These are phyloP conservation scores for Champsocephalus esox DNA, from an alignment of 2,797 vertebrate species.

Conservation along the genomic window DNA sequence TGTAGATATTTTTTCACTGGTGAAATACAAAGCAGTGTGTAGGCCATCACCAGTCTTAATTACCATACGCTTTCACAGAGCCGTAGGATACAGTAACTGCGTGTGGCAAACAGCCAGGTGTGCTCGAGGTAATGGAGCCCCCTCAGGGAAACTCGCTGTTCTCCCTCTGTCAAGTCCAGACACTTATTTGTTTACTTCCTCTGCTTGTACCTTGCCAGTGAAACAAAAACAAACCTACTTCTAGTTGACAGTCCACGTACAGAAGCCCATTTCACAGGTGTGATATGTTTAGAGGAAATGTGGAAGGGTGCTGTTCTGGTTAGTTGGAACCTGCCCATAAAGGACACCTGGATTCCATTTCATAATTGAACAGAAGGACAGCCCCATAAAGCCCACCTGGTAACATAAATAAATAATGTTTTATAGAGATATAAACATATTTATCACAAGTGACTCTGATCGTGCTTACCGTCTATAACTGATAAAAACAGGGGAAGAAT, in stretches of 20 bases:
- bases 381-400: neutral
- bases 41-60: slow-evolving; percentile 8
- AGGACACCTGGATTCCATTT: slow-evolving; percentile 42
- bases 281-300: neutral
- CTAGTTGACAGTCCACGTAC: neutral
- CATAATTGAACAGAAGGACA: neutral
- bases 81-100: slow-evolving; percentile 57
- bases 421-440: neutral
- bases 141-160: slow-evolving; percentile 47
- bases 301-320: neutral
- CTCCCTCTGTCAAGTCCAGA: slow-evolving; percentile 33
- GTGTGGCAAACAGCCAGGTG: slow-evolving; percentile 74
- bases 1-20: neutral
- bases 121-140: slow-evolving; percentile 64
- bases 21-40: neutral
- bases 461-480: slow-evolving; percentile 69
- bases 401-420: too few species aligned
- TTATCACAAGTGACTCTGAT: neutral
- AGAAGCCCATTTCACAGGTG: neutral
- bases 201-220: neutral
- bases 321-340: slow-evolving; percentile 54
- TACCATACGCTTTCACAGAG: slow-evolving; percentile 27
- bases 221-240: neutral
- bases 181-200: slow-evolving; percentile 18
- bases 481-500: slow-evolving; percentile 30